phyloP scores from a whole-genome alignment of 2,888 invertebrate species.

The Heteropelma amictum region DNA sequence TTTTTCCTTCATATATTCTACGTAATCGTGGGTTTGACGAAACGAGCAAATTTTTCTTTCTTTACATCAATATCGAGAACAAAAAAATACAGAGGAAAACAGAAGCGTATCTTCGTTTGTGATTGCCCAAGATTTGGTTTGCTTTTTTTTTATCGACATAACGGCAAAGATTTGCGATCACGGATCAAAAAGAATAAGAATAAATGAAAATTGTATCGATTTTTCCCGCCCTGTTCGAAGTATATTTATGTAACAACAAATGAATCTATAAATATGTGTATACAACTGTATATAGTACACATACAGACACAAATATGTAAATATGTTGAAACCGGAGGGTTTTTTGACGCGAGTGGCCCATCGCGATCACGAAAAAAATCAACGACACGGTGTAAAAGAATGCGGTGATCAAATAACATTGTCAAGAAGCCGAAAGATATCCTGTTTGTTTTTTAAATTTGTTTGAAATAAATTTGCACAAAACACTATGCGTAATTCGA shows the following conservation, averaged over 20 bases:
- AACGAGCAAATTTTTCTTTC: constrained; percentile 38
- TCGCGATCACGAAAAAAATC: constrained; percentile 54
- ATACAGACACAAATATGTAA: constrained; percentile 57
- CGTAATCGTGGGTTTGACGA: constrained; percentile 36
- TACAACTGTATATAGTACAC: constrained; percentile 52
- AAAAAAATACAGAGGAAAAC: not conserved
- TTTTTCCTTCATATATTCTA: constrained; percentile 47
- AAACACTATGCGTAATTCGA: too few relatives aligned
- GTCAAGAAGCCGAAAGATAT: constrained; percentile 3
- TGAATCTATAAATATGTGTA: constrained; percentile 41
- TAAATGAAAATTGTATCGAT: not conserved
- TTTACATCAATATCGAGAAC: not conserved
- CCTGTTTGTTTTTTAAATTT: not conserved
- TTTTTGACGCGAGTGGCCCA: constrained; percentile 57
- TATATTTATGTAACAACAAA: constrained; percentile 53
- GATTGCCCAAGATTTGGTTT: constrained; percentile 9
- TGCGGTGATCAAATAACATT: constrained; percentile 40
- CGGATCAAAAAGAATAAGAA: not conserved
- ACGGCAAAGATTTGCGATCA: not conserved
- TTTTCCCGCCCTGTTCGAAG: constrained; percentile 43
- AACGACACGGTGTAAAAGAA: constrained; percentile 52
- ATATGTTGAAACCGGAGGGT: constrained; percentile 55
- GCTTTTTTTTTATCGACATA: constrained; percentile 11
- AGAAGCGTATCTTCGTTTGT: not conserved
- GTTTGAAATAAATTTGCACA: not conserved